phyloP scores from a whole-genome alignment of 2,888 invertebrate species.

The Tetranychus piercei region DNA sequence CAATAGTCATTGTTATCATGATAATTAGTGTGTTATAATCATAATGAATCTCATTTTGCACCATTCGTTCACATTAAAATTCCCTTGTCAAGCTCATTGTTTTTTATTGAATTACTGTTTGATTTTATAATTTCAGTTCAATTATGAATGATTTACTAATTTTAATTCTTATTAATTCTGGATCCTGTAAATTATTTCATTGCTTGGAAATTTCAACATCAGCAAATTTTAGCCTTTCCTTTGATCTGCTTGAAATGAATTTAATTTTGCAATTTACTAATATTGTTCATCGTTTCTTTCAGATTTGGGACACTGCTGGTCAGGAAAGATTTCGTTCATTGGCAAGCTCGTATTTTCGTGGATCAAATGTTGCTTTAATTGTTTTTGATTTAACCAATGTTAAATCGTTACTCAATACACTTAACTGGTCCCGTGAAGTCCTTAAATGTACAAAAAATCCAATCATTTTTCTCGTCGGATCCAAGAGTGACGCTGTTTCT shows the following conservation, averaged over 20 bases:
- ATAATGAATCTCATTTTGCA: too few species aligned
- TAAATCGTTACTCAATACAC: constrained; percentile 96
- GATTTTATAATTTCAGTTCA: too few species aligned
- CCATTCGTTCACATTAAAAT: too few species aligned
- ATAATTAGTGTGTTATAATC: too few species aligned
- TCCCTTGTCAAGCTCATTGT: too few species aligned
- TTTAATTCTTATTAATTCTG: too few species aligned
- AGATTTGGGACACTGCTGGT: constrained; percentile 96
- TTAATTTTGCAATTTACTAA: background rate
- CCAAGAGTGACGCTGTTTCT: background rate
- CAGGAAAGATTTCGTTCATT: constrained; percentile 95
- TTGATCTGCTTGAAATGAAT: background rate
- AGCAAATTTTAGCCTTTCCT: background rate
- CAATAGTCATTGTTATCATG: too few species aligned
- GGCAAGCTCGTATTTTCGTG: constrained; percentile 84
- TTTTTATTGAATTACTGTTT: too few species aligned
- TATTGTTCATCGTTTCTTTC: constrained; percentile 36
- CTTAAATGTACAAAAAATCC: background rate
- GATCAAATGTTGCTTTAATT: constrained; percentile 96
- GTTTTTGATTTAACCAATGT: constrained; percentile 98
- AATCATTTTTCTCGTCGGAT: constrained; percentile 1
- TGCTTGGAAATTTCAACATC: background rate
- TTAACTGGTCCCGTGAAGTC: constrained; percentile 96
- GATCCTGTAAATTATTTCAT: too few species aligned
- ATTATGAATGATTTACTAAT: too few species aligned